Base-by-base conservation (phyloP, 2,113 vertebrate genomes). In the Perca flavescens region DNA sequence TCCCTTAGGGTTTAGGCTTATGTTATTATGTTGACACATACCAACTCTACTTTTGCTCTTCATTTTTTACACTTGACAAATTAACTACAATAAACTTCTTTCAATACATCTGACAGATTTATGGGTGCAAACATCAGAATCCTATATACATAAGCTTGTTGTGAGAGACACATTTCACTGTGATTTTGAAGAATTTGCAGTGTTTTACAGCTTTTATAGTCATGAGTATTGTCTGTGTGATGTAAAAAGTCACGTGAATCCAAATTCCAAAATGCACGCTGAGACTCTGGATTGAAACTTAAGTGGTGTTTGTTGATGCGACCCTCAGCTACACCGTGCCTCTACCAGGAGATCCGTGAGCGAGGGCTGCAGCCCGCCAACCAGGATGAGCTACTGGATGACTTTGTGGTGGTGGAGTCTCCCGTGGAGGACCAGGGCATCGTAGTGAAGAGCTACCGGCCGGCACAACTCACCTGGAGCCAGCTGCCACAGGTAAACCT, bases 321-420 rank as follows among this genome's bases (percentile, higher is more conserved):
- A 61, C 52, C 25, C 62, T 28, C 84, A 94, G 93, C 93, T 1
- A 93, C 92, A 21, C 98, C 98, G 0, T 85, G 58, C 43, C 94
- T 99, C 72, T 99, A 99, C 80, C 98, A 99, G 95, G 97, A 99
- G 90, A 96, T 99, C 89, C 94, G 95, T 11, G 98, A 99, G 91
- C 94, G 97, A 43, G 98, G 98, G 1, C 95, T 99, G 74, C 96
- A 96, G 89, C 95, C 96, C 1, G 94, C 96, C 73, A 93, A 91
- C 91, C 96, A 96, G 0, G 97, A 98, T 3, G 53, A 96, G 68
- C 90, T 95, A 1, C 93, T 94, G 0, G 96, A 97, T 5, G 92
- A 96, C 11, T 25, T 92, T 43, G 69, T 85, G 80, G 93, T 95
- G 0, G 90, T 93, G 7, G 95, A 94, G 17, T 58, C 85, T 0